Evolutionary conservation across 2,888 invertebrate genomes (phyloP).

Genomic region (Troglohyphantes excavatus): DNA sequence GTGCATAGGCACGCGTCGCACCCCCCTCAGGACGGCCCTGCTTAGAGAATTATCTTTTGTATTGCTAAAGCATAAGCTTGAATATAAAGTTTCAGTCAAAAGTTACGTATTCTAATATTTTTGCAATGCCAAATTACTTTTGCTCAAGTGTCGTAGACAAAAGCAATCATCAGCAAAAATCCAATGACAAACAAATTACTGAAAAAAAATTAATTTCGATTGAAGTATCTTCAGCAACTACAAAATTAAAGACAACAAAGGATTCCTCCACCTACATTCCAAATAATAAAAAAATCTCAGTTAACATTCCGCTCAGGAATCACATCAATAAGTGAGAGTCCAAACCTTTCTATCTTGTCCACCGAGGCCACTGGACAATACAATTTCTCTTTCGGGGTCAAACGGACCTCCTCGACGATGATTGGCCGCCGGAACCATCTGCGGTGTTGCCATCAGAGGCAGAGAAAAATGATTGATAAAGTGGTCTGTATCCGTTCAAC

Average conservation of each 20-base stretch:
- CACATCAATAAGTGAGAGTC: neutral
- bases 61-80: too few relatives aligned
- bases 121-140: too few relatives aligned
- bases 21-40: too few relatives aligned
- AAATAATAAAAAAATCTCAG: neutral
- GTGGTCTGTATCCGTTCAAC: constrained; percentile 56
- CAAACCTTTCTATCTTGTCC: neutral
- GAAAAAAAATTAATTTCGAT: too few relatives aligned
- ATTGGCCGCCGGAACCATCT: constrained; percentile 45
- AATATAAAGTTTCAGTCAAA: too few relatives aligned
- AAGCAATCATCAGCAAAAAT: too few relatives aligned
- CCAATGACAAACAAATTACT: too few relatives aligned
- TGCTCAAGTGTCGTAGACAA: too few relatives aligned
- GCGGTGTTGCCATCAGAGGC: constrained; percentile 61
- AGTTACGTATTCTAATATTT: too few relatives aligned
- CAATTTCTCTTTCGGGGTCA: constrained; percentile 45
- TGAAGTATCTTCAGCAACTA: neutral
- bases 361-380: neutral
- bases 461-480: constrained; percentile 72
- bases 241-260: neutral
- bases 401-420: constrained; percentile 53
- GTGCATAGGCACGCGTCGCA: too few relatives aligned
- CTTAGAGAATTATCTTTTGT: too few relatives aligned
- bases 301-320: neutral
- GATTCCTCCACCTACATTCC: neutral